Evolutionary conservation across 2,888 invertebrate genomes (phyloP).

Genomic region (Eupithecia inturbata): DNA sequence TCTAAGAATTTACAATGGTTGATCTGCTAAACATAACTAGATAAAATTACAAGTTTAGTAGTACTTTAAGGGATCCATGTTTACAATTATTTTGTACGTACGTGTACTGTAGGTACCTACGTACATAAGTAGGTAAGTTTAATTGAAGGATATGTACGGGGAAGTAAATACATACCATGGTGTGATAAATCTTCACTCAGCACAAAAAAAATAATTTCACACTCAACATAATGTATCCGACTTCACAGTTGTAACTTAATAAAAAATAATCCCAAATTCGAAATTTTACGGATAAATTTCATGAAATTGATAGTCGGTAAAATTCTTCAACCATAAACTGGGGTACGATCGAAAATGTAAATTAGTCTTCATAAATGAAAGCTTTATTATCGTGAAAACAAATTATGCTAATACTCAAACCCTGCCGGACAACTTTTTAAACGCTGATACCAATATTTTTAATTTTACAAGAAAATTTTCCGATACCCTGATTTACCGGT

Average conservation of each 20-base stretch:
- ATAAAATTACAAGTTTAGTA: too few species aligned
- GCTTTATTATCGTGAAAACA: conserved; percentile 41
- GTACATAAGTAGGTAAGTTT: too few species aligned
- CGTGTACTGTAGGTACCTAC: neutral
- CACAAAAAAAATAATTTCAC: neutral
- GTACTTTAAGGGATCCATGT: too few species aligned
- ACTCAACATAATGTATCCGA: neutral
- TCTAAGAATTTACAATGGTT: too few species aligned
- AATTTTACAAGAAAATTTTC: conserved; percentile 23
- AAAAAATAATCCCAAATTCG: neutral
- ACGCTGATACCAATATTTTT: conserved; percentile 28
- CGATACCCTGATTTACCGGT: conserved; percentile 17
- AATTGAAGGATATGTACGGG: neutral
- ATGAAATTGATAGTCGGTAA: conserved; percentile 7
- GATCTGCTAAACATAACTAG: too few species aligned
- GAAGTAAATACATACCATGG: too few species aligned
- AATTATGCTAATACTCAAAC: conserved; percentile 45
- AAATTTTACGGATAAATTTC: neutral
- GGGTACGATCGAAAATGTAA: conserved; percentile 37
- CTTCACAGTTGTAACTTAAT: neutral
- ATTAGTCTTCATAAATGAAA: conserved; percentile 33
- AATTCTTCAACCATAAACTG: conserved; percentile 3
- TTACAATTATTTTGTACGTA: too few species aligned
- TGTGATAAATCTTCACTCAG: neutral
- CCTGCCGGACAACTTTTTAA: conserved; percentile 39